Conservation (phyloP, 2,888 invertebrate genomes). For the Aethes cnicana region DNA sequence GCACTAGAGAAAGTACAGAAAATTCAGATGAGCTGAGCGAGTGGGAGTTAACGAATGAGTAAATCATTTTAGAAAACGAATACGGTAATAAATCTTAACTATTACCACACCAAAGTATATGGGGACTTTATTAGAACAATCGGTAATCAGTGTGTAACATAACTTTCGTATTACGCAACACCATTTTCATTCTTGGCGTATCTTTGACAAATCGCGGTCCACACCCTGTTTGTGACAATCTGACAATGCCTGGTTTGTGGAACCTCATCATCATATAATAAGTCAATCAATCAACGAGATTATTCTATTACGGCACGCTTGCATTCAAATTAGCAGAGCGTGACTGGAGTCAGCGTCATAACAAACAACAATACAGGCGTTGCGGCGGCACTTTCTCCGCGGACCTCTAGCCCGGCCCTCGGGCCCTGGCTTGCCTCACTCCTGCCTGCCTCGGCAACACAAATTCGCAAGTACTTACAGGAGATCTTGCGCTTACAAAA, state of each 20-base stretch:
- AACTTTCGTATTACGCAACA: conserved; percentile 29
- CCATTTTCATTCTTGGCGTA: conserved; percentile 17
- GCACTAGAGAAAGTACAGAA: conserved; percentile 28
- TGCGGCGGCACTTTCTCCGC: conserved; percentile 32
- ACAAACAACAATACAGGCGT: conserved; percentile 32
- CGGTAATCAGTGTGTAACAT: conserved; percentile 30
- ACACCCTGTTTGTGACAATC: conserved; percentile 27
- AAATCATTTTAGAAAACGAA: conserved; percentile 31
- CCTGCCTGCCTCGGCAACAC: conserved; percentile 3
- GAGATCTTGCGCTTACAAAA: too few relatives aligned
- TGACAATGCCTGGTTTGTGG: conserved; percentile 30
- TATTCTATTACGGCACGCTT: conserved; percentile 35
- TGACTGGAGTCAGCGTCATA: conserved; percentile 29
- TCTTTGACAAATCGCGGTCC: conserved; percentile 29
- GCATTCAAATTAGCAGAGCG: conserved; percentile 35
- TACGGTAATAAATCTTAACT: conserved; percentile 26
- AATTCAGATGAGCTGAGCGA: conserved; percentile 26
- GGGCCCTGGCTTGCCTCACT: conserved; percentile 16
- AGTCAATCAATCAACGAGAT: conserved; percentile 35
- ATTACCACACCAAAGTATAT: conserved; percentile 21
- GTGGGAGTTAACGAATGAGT: conserved; percentile 31
- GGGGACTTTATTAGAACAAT: conserved; percentile 31
- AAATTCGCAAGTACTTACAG: too few relatives aligned
- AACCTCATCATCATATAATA: conserved; percentile 35
- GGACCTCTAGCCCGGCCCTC: conserved; percentile 17